Conservation (phyloP, 2,888 invertebrate species). For the Imbricaverruca yamaguchii region DNA sequence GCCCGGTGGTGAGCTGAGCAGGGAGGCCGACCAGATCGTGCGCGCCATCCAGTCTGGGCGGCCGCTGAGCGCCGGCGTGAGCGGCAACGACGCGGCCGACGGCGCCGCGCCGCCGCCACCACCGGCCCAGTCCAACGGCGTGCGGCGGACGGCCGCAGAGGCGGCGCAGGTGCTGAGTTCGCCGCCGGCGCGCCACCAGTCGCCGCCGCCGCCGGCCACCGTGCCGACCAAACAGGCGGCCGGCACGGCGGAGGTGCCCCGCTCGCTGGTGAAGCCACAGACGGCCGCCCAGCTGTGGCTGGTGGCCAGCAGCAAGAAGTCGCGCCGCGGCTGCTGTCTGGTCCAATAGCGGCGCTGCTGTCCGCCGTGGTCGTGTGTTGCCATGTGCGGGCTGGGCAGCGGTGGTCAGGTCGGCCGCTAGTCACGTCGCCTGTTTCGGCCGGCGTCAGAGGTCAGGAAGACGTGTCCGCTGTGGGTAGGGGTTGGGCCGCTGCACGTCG, state of each 20-base stretch:
- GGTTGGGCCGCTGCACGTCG: too few relatives aligned
- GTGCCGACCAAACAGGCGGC: conserved; percentile 32
- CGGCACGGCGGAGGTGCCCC: conserved; percentile 60
- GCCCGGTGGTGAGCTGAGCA: conserved; percentile 88
- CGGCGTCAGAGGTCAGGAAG: too few relatives aligned
- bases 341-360: conserved; percentile 58
- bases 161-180: conserved; percentile 27
- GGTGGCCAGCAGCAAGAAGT: conserved; percentile 88
- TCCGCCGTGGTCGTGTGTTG: background rate
- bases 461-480: too few relatives aligned
- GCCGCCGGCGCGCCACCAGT: conserved; percentile 34
- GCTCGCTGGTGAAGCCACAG: conserved; percentile 53
- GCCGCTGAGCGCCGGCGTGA: conserved; percentile 59
- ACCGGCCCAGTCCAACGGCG: background rate
- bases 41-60: conserved; percentile 86
- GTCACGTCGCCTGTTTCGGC: background rate
- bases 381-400: too few relatives aligned
- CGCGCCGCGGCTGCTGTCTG: conserved; percentile 91
- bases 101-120: conserved; percentile 28
- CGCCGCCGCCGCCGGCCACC: conserved; percentile 44
- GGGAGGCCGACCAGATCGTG: conserved; percentile 92
- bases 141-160: background rate
- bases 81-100: conserved; percentile 26
- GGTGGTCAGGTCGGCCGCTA: too few relatives aligned
- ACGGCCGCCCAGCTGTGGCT: conserved; percentile 72